Evolutionary conservation across 1,140 invertebrate genomes (phyloP).

Genomic region (Schlechtendalia chinensis): DNA sequence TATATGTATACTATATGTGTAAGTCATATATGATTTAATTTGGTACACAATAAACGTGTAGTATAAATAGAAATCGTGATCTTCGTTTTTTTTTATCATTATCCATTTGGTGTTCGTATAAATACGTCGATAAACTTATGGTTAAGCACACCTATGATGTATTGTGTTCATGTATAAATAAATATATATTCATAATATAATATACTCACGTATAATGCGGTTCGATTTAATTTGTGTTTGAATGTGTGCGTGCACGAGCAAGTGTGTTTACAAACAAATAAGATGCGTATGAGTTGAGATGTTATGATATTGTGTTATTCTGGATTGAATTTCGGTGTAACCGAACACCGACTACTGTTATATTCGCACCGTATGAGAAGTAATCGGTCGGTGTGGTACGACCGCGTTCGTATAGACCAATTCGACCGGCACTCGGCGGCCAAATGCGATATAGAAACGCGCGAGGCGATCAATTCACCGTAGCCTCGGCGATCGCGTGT

Average conservation of each 20-base stretch:
- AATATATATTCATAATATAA: not conserved
- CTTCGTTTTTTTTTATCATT: too few species aligned
- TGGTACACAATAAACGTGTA: too few species aligned
- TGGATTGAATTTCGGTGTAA: not conserved
- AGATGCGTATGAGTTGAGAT: not conserved
- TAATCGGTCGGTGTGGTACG: not conserved
- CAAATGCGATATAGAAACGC: slow-evolving; percentile 36
- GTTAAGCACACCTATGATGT: not conserved
- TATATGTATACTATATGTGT: too few species aligned
- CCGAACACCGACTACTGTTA: not conserved
- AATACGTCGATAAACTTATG: too few species aligned
- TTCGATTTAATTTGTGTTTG: not conserved
- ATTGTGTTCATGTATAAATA: not conserved
- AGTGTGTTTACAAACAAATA: not conserved
- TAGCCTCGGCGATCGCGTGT: slow-evolving; percentile 35
- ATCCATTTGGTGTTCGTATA: too few species aligned
- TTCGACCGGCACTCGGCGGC: slow-evolving; percentile 38
- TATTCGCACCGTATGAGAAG: too few species aligned
- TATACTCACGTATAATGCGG: not conserved
- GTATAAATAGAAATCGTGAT: too few species aligned
- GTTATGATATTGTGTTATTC: not conserved
- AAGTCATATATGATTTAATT: too few species aligned
- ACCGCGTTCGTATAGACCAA: slow-evolving; percentile 25
- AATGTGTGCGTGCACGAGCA: not conserved
- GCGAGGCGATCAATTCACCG: slow-evolving; percentile 27